A percentile compares a stretch with the other conserved stretches of the same genome.
Evolutionary conservation across 2,888 invertebrate species (phyloP).

Genomic region (Tortricodes alternella): DNA sequence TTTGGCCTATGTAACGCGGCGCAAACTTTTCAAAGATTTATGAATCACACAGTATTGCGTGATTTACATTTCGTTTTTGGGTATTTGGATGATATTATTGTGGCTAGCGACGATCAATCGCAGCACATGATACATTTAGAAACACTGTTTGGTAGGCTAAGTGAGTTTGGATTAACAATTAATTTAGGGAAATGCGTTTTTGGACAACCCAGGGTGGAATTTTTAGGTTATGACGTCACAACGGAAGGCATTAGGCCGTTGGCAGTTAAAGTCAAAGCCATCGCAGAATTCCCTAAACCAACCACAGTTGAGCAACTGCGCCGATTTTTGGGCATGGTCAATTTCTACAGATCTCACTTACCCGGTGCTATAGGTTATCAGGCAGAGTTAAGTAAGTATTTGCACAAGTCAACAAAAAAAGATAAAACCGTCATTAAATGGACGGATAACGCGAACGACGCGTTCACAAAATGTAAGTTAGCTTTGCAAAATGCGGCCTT

Average conservation of each 20-base stretch:
- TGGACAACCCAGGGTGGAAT: constrained; percentile 25
- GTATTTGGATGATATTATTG: constrained; percentile 46
- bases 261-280: constrained; percentile 29
- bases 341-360: constrained; percentile 29
- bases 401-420: constrained; percentile 33
- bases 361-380: constrained; percentile 12
- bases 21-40: constrained; percentile 46
- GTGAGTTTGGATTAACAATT: constrained; percentile 31
- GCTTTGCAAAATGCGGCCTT: constrained; percentile 25
- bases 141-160: constrained; percentile 29
- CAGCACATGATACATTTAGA: constrained; percentile 32
- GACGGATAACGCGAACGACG: constrained; percentile 28
- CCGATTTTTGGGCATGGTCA: constrained; percentile 29
- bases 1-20: constrained; percentile 48
- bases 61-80: constrained; percentile 38
- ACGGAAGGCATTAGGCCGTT: constrained; percentile 23
- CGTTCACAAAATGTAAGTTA: constrained; percentile 32
- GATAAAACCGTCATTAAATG: constrained; percentile 36
- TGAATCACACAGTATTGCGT: constrained; percentile 35
- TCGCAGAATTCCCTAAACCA: constrained; percentile 26
- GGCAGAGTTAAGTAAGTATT: constrained; percentile 18
- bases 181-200: constrained; percentile 33
- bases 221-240: constrained; percentile 32
- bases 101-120: constrained; percentile 33
- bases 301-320: constrained; percentile 23